Evolutionary conservation across 2,113 vertebrate genomes (phyloP).

Genomic region (Octodon degus): DNA sequence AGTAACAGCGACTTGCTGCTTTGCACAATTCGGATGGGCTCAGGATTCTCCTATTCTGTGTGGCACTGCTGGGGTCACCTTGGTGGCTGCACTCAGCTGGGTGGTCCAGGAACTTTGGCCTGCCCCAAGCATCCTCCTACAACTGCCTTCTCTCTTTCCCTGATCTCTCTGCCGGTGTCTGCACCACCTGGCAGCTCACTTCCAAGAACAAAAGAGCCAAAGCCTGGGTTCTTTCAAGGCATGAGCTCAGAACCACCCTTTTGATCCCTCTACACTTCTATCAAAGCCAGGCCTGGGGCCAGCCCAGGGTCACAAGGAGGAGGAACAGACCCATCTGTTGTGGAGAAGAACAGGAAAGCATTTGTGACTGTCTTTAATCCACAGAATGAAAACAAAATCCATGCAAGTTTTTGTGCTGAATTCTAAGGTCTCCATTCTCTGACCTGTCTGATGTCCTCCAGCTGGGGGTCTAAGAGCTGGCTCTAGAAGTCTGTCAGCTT

Average conservation of each 20-base stretch:
- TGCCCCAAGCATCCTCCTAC: not conserved
- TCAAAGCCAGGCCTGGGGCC: not conserved
- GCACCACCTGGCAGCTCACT: not conserved
- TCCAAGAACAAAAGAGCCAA: not conserved
- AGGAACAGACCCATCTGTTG: not conserved
- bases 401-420: not conserved
- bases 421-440: not conserved
- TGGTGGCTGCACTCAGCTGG: not conserved
- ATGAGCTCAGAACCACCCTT: not conserved
- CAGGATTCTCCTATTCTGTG: not conserved
- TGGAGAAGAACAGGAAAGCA: not conserved
- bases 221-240: not conserved
- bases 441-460: conserved; percentile 12
- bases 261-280: not conserved
- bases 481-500: conserved; percentile 20
- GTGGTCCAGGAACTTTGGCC: not conserved
- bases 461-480: not conserved
- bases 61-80: not conserved
- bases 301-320: not conserved
- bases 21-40: not conserved
- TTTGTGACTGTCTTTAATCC: not conserved
- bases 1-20: not conserved
- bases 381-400: not conserved
- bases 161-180: not conserved
- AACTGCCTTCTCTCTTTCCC: not conserved